These are phyloP conservation scores for Nomada fucata DNA, from an alignment of 2,888 invertebrate species.

Conservation along the genomic window DNA sequence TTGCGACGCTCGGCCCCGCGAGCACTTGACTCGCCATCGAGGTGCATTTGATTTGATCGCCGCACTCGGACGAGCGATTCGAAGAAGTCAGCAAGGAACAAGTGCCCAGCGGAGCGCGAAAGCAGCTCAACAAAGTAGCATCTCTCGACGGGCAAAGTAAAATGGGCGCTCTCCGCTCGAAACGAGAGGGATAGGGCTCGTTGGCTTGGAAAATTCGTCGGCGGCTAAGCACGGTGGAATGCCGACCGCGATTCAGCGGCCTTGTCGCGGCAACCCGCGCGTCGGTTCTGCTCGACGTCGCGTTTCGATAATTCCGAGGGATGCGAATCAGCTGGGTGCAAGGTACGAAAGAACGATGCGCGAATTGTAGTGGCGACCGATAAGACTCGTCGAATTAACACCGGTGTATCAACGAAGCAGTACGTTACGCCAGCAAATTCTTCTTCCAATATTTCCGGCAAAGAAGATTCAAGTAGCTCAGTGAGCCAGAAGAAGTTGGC, in stretches of 20 bases:
- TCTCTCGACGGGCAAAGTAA: not conserved
- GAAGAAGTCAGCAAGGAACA: not conserved
- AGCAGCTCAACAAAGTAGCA: slow-evolving; percentile 22
- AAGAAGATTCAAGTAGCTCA: too few species aligned
- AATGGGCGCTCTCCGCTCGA: not conserved
- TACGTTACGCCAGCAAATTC: too few species aligned
- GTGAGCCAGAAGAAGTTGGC: too few species aligned
- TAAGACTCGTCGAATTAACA: too few species aligned
- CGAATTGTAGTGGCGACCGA: too few species aligned
- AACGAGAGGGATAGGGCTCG: slow-evolving; percentile 52
- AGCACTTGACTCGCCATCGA: not conserved
- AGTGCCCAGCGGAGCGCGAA: not conserved
- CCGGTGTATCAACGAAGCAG: too few species aligned
- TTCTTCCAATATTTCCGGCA: too few species aligned
- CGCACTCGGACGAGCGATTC: not conserved
- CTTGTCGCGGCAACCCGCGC: slow-evolving; percentile 14
- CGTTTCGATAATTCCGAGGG: slow-evolving; percentile 13
- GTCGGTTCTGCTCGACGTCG: slow-evolving; percentile 22
- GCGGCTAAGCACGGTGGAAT: slow-evolving; percentile 26
- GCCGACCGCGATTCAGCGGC: slow-evolving; percentile 25
- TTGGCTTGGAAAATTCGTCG: slow-evolving; percentile 58
- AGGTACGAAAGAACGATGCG: not conserved
- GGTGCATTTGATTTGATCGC: not conserved
- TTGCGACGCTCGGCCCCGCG: too few species aligned
- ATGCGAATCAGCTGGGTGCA: not conserved